Evolutionary conservation across 1,140 invertebrate genomes (phyloP).

Genomic region (Chrysopa pallens): DNA sequence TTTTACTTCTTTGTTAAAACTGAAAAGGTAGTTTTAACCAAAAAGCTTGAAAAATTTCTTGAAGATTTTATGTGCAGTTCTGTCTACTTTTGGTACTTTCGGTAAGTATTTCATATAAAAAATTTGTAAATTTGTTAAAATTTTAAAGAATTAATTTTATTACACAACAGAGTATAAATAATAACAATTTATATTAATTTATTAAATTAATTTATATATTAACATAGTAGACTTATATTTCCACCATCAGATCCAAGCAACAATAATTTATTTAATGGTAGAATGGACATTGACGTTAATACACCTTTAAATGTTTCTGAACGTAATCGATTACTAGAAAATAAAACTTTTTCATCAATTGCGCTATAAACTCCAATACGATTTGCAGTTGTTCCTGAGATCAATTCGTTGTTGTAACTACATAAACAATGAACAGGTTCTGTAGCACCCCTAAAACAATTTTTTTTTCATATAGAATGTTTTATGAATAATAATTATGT

Average conservation of each 20-base stretch:
- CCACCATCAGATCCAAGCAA: conserved; percentile 83
- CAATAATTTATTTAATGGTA: conserved; percentile 76
- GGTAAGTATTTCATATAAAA: too few species aligned
- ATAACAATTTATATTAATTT: neutral
- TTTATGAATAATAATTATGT: too few species aligned
- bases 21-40: too few species aligned
- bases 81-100: too few species aligned
- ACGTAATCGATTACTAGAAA: conserved; percentile 68
- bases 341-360: conserved; percentile 49
- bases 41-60: too few species aligned
- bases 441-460: conserved; percentile 46
- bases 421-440: conserved; percentile 81
- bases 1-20: too few species aligned
- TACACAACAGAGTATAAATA: neutral
- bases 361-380: conserved; percentile 74
- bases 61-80: too few species aligned
- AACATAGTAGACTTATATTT: conserved; percentile 68
- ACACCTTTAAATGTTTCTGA: conserved; percentile 83
- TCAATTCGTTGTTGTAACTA: conserved; percentile 51
- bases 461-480: too few species aligned
- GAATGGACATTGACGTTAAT: conserved; percentile 68
- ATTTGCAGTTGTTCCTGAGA: conserved; percentile 75
- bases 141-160: neutral
- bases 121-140: too few species aligned
- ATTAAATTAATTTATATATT: conserved; percentile 14